Base-by-base conservation (phyloP, 2,113 vertebrate genomes). In the Podarcis raffonei region DNA sequence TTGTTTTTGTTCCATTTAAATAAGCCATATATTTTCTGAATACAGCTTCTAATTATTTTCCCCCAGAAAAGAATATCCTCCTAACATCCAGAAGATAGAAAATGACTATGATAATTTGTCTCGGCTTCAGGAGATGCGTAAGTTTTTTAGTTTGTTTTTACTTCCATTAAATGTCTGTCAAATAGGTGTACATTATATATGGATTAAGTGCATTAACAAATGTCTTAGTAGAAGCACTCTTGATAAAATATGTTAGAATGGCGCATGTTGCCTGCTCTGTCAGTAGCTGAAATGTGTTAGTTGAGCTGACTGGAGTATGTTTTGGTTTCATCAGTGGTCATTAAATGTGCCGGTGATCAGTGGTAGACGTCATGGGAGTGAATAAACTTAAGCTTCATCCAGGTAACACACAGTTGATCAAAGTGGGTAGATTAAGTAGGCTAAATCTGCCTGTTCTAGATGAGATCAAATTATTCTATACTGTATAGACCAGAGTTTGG, bases 31-130 rank as follows among this genome's bases (percentile, higher is more conserved):
- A 1, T 68, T 66, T 92, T 11, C 83, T 75, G 87, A 95, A 75
- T 94, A 85, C 87, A 96, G 93, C 57, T 4, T 0, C 83, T 0
- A 71, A 0, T 92, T 79, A 89, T 57, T 78, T 57, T 96, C 94
- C 95, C 95, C n/a, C 97, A 99, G 98, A 96, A 98, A 98, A 87
- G 98, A 98, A 92, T 98, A 98, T 74, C 97, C 97, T 81, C 95
- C 96, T 93, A 97, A 97, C 91, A 97, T 98, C 92, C 98, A 96
- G 91, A 96, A 96, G 95, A 92, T 97, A 96, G 89, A 98, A 97
- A 88, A 92, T 97, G 96, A 98, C 96, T 93, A 97, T 95, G 96
- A 98, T 92, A 97, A 97, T 78, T 97, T 98, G 94, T 97, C 97
- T 94, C 98, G 97, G 57, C 96, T 97, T 87, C 98, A 97, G 86